Base-by-base conservation (phyloP, 2,797 vertebrate species). In the Caiman crocodilus region DNA sequence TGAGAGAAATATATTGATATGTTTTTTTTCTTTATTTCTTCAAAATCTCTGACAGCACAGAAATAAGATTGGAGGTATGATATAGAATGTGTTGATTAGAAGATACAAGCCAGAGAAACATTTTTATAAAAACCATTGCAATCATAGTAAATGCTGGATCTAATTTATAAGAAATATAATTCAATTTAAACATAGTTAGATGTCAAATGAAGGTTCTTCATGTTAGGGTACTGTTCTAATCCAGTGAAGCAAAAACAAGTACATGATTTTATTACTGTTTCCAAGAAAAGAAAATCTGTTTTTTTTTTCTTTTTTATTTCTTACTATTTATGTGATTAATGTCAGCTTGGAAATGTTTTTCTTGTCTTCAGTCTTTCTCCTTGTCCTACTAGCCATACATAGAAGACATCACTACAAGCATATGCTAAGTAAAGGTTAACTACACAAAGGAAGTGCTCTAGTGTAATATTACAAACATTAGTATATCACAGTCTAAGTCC, bases 141-240 rank as follows among this genome's bases (percentile, higher is more conserved):
- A 86, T 95, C 23, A n/a, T 85, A 76, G 25, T 32, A 88, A 94
- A 92, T 88, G n/a, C 14, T 90, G 87, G 20, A 76, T 96, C 84
- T 95, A 21, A 84, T 95, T 97, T 96, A 74, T 86, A 87, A 86
- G 75, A 94, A 96, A 89, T 60, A 17, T 67, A 3, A 30, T 89
- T 96, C 75, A n/a, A 76, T 87, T 18, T 90, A 95, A 92, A 90
- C 89, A n/a, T 90, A 84, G 67, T 94, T 96, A 94, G 85, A 71
- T 94, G 73, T 81, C 85, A 94, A 89, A 87, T 78, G 71, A 96
- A 96, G 42, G n/a, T 89, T 92, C 74, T 79, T 89, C 18, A 26
- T 32, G 82, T 95, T 87, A 94, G 82, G 79, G 42, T 88, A 21
- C 32, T 64, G 4, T 84, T 96, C 94, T 92, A 95, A 88, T 89